Evolutionary conservation across 1,140 invertebrate genomes (phyloP), one percentile per base, ranked within the genome.

Genomic region (Eupristina koningsbergeri): DNA sequence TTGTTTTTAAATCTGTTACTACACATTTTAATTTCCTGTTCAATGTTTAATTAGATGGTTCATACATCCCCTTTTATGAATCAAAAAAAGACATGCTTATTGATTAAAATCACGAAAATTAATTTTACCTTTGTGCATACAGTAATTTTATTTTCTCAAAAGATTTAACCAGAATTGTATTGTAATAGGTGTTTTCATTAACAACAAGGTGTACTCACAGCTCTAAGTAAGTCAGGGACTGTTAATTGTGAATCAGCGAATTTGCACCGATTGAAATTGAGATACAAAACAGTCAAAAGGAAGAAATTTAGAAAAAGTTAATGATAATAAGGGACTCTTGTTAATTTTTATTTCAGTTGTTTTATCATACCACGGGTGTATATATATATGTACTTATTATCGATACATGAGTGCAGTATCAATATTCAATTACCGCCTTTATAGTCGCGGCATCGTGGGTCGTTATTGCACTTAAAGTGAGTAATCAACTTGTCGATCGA

Each of bases 391-490:
- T 47, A 78, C 41, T 64, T 78, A 78, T 64, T 64, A 78, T 64
- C 26, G 22, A 78, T 78, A 78, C 58, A 36, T 19, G 36, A 63
- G 58, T 45, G 22, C 41, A n/a, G 63, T 80, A 69, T 80, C 78
- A 50, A 80, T 69, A 80, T 80, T 80, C 78, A 80, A 80, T 80
- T 80, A 80, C 78, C 78, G 63, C 9, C 29, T 80, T 34, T 69
- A 69, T 50, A 45, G 29, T 34, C 63, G 63, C 78, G 41, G 61
- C 45, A 50, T 45, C 78, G 78, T 34, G 41, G 63, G 15, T 69
- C 63, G 63, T 50, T 53, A 47, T 69, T 47, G 78, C 78, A 6
- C 76, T 78, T 31, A 22, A 36, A 69, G 78, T 80, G 78, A 80
- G 63, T 63, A 80, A 69, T 80, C 78, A 69, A 80, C 78, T 80